Percentiles rank a stretch among this genome's conserved stretches.
Conservation (phyloP, 2,888 invertebrate species). For the Galeruca laticollis region DNA sequence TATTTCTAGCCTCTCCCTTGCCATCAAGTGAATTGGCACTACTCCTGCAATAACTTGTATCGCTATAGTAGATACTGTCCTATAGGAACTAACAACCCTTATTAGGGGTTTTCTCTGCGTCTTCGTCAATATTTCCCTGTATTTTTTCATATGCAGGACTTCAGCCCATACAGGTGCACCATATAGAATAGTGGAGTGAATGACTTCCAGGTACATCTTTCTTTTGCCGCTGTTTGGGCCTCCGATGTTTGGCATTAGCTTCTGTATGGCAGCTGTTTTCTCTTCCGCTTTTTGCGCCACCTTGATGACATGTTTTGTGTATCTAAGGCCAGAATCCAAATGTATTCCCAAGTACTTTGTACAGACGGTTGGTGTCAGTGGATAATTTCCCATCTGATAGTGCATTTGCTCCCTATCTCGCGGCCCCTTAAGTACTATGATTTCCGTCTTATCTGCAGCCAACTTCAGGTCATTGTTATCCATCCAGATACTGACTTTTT, state of each 20-base stretch:
- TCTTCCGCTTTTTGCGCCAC: conserved; percentile 18
- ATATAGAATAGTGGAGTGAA: conserved; percentile 37
- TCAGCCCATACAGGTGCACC: conserved; percentile 38
- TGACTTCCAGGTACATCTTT: conserved; percentile 28
- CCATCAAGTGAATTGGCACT: background rate
- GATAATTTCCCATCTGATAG: conserved; percentile 15
- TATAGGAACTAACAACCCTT: background rate
- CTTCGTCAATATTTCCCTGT: background rate
- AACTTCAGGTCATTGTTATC: conserved; percentile 3
- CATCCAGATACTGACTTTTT: conserved; percentile 26
- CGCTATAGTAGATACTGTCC: conserved; percentile 2
- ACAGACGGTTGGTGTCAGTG: no score
- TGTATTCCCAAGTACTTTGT: conserved; percentile 18
- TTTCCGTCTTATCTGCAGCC: conserved; percentile 24
- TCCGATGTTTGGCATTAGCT: conserved; percentile 40
- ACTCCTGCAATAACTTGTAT: conserved; percentile 10
- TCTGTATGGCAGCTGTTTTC: conserved; percentile 8
- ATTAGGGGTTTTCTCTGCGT: conserved; percentile 20
- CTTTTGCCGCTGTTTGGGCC: conserved; percentile 36
- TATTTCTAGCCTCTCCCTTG: background rate
- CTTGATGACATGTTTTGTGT: conserved; percentile 13
- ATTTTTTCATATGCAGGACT: conserved; percentile 8
- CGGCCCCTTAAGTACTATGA: background rate
- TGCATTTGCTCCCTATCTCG: background rate
- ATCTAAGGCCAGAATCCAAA: conserved; percentile 3